These are phyloP conservation scores for Drosophila multiciliata DNA, from an alignment of 2,888 invertebrate genomes.

Conservation along the genomic window DNA sequence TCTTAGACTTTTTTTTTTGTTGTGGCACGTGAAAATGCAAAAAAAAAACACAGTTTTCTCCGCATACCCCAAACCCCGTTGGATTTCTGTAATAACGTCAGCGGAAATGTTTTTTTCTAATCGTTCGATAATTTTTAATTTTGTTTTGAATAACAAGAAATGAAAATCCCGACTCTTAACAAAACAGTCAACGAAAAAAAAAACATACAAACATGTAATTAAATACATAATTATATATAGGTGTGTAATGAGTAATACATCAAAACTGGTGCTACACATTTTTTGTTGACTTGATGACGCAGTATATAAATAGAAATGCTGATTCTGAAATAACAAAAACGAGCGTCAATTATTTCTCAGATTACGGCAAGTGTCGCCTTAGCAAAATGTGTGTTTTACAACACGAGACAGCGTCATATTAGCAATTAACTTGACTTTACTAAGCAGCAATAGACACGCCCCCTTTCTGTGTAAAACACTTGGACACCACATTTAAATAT, in stretches of 20 bases:
- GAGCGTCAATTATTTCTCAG: conserved; percentile 40
- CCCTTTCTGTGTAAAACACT: neutral
- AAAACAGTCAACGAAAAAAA: neutral
- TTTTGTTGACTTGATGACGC: conserved; percentile 22
- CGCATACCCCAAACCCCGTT: neutral
- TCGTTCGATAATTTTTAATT: neutral
- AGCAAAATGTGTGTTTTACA: conserved; percentile 22
- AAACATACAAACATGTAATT: neutral
- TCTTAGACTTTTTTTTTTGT: neutral
- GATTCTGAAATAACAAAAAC: conserved; percentile 36
- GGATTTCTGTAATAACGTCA: neutral
- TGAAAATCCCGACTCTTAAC: neutral
- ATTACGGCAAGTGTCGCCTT: conserved; percentile 30
- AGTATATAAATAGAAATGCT: conserved; percentile 27
- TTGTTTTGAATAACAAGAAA: neutral
- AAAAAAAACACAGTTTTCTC: neutral
- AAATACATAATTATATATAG: neutral
- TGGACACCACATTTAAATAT: neutral
- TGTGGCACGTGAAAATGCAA: neutral
- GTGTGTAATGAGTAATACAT: neutral
- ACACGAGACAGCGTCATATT: neutral
- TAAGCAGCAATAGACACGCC: conserved; percentile 12
- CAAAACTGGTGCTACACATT: neutral
- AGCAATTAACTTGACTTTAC: conserved; percentile 26
- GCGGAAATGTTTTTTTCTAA: neutral